Evolutionary conservation across 2,113 vertebrate species (phyloP).

Genomic region (Motacilla tschutschensis): DNA sequence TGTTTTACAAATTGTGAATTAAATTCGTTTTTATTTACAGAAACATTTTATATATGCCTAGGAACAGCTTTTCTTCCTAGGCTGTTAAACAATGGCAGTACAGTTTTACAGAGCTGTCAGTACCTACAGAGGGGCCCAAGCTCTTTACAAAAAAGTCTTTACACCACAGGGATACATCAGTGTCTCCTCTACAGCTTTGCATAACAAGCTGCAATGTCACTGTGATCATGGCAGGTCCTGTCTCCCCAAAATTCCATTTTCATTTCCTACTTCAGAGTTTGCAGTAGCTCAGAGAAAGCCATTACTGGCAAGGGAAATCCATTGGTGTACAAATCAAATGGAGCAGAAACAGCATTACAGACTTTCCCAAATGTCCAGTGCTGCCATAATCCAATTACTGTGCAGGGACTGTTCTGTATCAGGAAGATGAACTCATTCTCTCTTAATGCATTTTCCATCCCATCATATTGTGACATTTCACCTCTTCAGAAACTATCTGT

Average conservation of each 20-base stretch:
- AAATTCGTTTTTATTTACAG: background rate
- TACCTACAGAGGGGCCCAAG: background rate
- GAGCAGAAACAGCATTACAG: background rate
- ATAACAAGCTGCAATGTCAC: background rate
- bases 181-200: background rate
- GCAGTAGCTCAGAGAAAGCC: background rate
- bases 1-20: background rate
- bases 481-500: background rate
- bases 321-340: background rate
- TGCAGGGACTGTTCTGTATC: slow-evolving; percentile 19
- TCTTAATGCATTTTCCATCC: slow-evolving; percentile 52
- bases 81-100: background rate
- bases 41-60: background rate
- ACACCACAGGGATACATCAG: background rate
- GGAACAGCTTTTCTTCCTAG: background rate
- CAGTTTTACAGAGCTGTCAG: background rate
- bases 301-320: background rate
- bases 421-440: slow-evolving; percentile 37
- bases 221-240: background rate
- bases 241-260: background rate
- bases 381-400: slow-evolving; percentile 44
- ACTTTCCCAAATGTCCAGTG: background rate
- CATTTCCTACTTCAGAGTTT: background rate
- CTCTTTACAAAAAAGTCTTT: background rate
- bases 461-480: slow-evolving; percentile 26